phyloP scores from a whole-genome alignment of 2,113 vertebrate genomes.

The Stigmatopora argus region DNA sequence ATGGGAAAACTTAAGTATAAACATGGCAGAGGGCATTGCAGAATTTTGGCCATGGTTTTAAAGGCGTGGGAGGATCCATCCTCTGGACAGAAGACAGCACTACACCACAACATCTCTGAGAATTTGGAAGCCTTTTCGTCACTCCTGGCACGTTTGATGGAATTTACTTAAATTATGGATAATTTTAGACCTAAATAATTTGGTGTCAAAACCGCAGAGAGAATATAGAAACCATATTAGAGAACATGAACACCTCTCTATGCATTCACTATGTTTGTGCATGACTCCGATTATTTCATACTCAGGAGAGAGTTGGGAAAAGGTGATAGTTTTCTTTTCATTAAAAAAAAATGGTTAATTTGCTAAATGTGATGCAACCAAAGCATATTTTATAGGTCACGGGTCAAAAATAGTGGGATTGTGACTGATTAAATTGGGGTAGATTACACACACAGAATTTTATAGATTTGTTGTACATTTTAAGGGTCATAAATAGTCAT shows the following conservation, averaged over 20 bases:
- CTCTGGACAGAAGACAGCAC: conserved; percentile 19
- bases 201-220: background rate
- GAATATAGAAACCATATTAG: background rate
- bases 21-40: conserved; percentile 31
- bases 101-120: conserved; percentile 21
- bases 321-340: background rate
- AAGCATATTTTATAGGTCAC: too few species aligned
- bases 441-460: too few species aligned
- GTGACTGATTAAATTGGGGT: too few species aligned
- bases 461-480: too few species aligned
- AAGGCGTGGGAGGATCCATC: conserved; percentile 32
- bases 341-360: background rate
- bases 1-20: conserved; percentile 44
- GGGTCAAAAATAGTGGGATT: too few species aligned
- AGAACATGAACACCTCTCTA: background rate
- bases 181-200: background rate
- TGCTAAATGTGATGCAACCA: too few species aligned
- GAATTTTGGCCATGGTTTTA: conserved; percentile 25
- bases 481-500: too few species aligned
- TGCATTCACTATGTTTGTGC: background rate
- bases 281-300: background rate
- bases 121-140: conserved; percentile 4
- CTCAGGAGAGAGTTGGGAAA: background rate
- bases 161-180: background rate
- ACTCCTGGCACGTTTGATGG: background rate